Evolutionary conservation across 2,113 vertebrate genomes (phyloP), one percentile per base, ranked within the genome.

Genomic region (Columba livia): DNA sequence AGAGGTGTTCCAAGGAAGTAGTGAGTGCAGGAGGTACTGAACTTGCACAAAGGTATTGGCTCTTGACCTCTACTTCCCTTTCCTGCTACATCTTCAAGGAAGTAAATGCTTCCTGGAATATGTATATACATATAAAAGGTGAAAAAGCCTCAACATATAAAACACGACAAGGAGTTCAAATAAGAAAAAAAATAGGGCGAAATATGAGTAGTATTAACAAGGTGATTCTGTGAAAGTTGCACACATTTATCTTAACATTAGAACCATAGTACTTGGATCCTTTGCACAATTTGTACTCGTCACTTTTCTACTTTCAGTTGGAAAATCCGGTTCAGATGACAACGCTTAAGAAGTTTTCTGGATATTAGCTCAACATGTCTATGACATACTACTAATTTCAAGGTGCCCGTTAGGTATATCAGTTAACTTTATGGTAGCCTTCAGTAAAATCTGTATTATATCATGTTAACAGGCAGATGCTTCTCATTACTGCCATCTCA

Each of bases 401-500:
- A 47, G 38, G 26, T 9, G 23, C 12, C 2, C 0, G 28, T 25
- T 42, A 36, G 18, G 24, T 13, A 21, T 3, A 21, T 8, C 34
- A 21, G 24, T 20, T 7, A 26, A 18, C 20, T 89, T 48, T 3
- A 4, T 1, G 8, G 42, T 3, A 84, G 53, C 26, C 40, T 13
- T 6, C 29, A 18, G 10, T 11, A 32, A 56, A 53, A 65, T 9
- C 28, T 9, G 15, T 20, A 24, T 10, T 25, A 21, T 0, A 1
- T 9, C 26, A 17, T 1, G 3, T 1, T 5, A 20, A 23, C 25
- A 5, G 48, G 53, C 42, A 60, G 67, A 18, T 57, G 21, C 80
- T 96, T 47, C 94, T 96, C 88, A 11, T 50, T 81, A 67, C 93
- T 93, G 92, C 93, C 91, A 93, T 71, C 93, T 47, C 77, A 60